Percentiles rank a stretch among this genome's conserved stretches.
Evolutionary conservation across 2,113 vertebrate species (phyloP).

Genomic region (mouse (Mus musculus)): DNA sequence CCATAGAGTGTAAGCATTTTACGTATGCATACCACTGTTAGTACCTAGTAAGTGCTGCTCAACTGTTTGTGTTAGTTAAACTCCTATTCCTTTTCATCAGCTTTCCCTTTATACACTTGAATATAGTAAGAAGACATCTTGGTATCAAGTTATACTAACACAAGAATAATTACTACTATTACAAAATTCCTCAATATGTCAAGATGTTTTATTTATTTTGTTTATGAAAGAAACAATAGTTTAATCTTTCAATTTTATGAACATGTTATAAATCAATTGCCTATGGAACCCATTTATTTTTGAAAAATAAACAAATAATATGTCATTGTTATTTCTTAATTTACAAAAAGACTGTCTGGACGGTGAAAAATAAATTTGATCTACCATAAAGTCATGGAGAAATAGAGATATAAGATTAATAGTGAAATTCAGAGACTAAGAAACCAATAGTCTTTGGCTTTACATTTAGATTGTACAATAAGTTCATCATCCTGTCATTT

Average conservation of each 20-base stretch:
- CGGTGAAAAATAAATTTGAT: background rate
- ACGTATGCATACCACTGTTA: background rate
- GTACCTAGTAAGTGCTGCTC: background rate
- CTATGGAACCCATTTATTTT: background rate
- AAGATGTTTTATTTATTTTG: background rate
- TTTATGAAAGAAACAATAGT: slow-evolving; percentile 1
- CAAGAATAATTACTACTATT: background rate
- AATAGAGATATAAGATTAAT: background rate
- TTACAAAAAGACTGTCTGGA: background rate
- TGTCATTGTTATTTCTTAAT: background rate
- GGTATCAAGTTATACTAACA: background rate
- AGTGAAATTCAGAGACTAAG: background rate
- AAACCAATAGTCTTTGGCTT: background rate
- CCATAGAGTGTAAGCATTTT: background rate
- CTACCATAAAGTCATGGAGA: background rate
- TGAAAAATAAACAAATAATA: background rate
- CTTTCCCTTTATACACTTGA: background rate
- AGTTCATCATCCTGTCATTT: background rate
- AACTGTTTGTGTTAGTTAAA: background rate
- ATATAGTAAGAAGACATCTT: background rate
- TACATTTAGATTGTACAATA: background rate
- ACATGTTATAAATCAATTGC: background rate
- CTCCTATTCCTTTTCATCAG: background rate
- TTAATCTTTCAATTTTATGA: background rate
- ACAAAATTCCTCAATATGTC: background rate